Evolutionary conservation across 2,888 invertebrate genomes (phyloP).

Genomic region (Philaethria dido): DNA sequence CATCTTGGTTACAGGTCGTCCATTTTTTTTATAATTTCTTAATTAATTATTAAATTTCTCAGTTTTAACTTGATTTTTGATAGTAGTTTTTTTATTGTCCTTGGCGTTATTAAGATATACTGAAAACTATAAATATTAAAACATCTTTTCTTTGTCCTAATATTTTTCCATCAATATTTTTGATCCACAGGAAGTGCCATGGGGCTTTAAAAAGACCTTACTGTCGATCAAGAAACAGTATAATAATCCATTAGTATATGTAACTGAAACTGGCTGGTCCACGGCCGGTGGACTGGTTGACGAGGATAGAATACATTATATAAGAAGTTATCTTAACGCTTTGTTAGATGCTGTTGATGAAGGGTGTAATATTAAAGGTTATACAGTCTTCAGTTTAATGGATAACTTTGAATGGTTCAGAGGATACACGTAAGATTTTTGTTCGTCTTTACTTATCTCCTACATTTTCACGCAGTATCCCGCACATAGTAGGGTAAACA

Average conservation of each 20-base stretch:
- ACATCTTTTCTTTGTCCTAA: too few species aligned
- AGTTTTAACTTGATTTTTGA: too few species aligned
- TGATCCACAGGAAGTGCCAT: slow-evolving; percentile 77
- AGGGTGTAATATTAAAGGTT: slow-evolving; percentile 78
- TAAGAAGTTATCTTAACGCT: slow-evolving; percentile 70
- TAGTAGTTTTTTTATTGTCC: too few species aligned
- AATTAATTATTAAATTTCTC: too few species aligned
- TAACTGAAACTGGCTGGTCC: slow-evolving; percentile 86
- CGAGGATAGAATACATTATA: slow-evolving; percentile 69
- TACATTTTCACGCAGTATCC: too few species aligned
- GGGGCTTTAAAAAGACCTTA: slow-evolving; percentile 84
- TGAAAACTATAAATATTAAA: too few species aligned
- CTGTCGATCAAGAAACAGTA: slow-evolving; percentile 76
- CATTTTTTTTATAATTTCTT: background rate
- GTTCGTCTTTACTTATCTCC: background rate
- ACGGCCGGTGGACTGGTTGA: slow-evolving; percentile 76
- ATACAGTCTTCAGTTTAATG: slow-evolving; percentile 85
- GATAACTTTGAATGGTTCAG: slow-evolving; percentile 87
- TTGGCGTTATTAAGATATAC: too few species aligned
- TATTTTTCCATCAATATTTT: background rate
- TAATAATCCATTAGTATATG: slow-evolving; percentile 81
- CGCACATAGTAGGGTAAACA: too few species aligned
- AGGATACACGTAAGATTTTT: slow-evolving; percentile 66
- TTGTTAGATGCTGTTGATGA: slow-evolving; percentile 74
- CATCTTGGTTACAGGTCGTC: slow-evolving; percentile 65